These are phyloP conservation scores for Laticauda laticaudata DNA, from an alignment of 2,113 vertebrate genomes.

Conservation along the genomic window DNA sequence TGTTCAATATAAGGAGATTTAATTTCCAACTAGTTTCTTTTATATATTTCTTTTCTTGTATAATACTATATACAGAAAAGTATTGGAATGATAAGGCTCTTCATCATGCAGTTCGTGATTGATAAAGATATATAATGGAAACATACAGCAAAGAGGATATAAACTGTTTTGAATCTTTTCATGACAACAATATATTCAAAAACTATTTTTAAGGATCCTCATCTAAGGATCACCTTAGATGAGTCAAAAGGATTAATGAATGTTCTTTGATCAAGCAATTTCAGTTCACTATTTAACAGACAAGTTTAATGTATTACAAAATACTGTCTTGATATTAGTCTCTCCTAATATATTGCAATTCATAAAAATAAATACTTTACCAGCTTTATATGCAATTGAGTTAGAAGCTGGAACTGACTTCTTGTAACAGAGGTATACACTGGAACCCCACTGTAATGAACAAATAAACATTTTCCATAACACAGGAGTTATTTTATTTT, in stretches of 20 bases:
- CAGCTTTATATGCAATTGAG: constrained; percentile 93
- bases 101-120: not conserved
- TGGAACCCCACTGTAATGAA: constrained; percentile 94
- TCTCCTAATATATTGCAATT: not conserved
- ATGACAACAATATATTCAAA: not conserved
- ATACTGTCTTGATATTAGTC: not conserved
- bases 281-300: not conserved
- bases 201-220: not conserved
- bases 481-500: not conserved
- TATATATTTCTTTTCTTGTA: not conserved
- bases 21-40: not conserved
- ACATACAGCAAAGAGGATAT: not conserved
- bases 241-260: not conserved
- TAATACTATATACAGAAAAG: not conserved
- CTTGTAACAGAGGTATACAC: constrained; percentile 96
- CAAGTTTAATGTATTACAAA: not conserved
- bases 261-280: not conserved
- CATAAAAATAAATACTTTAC: constrained; percentile 73
- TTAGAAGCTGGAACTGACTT: constrained; percentile 97
- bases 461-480: not conserved
- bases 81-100: not conserved
- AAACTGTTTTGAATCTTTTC: not conserved
- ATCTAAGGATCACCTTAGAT: not conserved
- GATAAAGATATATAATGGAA: not conserved
- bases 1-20: not conserved